Evolutionary conservation across 2,888 invertebrate species (phyloP).

Genomic region (Ochropleura plecta): DNA sequence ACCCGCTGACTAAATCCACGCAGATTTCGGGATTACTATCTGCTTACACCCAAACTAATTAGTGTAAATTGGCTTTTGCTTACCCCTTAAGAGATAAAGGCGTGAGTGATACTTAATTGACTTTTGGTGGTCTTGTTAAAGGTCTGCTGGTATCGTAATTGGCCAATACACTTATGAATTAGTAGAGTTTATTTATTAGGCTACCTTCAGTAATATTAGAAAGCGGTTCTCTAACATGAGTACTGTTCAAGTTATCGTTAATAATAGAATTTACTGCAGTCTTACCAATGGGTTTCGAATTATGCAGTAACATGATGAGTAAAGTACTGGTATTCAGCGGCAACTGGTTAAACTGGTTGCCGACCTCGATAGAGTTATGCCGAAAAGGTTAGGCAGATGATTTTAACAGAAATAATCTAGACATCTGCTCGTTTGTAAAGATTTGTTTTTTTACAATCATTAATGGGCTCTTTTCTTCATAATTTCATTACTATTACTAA

Average conservation of each 20-base stretch:
- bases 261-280: not conserved
- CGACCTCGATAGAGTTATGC: too few species aligned
- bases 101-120: slow-evolving; percentile 65
- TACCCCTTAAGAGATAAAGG: slow-evolving; percentile 61
- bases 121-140: slow-evolving; percentile 51
- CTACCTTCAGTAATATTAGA: slow-evolving; percentile 21
- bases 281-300: too few species aligned
- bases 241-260: not conserved
- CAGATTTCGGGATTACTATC: slow-evolving; percentile 61
- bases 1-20: slow-evolving; percentile 52
- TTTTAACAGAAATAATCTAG: too few species aligned
- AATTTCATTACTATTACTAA: not conserved
- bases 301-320: too few species aligned
- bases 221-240: not conserved
- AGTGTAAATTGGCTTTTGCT: slow-evolving; percentile 64
- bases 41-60: slow-evolving; percentile 67
- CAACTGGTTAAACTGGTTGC: too few species aligned
- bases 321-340: too few species aligned
- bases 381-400: too few species aligned
- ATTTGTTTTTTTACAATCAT: not conserved
- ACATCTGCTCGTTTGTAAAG: not conserved
- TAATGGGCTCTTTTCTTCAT: not conserved
- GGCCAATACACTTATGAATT: slow-evolving; percentile 52
- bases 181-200: slow-evolving; percentile 33
- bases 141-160: slow-evolving; percentile 39